Evolutionary conservation across 1,140 invertebrate species (phyloP).

Genomic region (Brachionus plicatilis): DNA sequence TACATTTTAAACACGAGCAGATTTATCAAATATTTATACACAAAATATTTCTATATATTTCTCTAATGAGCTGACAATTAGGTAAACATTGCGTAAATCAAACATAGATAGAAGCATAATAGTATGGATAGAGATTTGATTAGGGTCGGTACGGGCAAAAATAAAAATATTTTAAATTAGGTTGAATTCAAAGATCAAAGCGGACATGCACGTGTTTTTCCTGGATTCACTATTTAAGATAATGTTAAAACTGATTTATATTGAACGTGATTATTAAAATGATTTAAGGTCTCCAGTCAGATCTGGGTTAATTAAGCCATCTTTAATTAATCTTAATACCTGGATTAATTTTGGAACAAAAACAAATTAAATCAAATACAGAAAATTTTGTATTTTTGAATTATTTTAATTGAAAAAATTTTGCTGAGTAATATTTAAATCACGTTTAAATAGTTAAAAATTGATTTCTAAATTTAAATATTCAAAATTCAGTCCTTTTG

Average conservation of each 20-base stretch:
- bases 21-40: slow-evolving; percentile 21
- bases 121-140: not conserved
- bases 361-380: not conserved
- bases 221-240: not conserved
- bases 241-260: not conserved
- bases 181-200: not conserved
- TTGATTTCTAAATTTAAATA: not conserved
- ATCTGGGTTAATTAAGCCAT: not conserved
- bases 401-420: not conserved
- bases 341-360: not conserved
- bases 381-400: not conserved
- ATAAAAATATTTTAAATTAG: not conserved
- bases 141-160: not conserved
- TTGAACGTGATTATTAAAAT: not conserved
- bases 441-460: too few relatives aligned
- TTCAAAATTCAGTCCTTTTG: not conserved
- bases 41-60: slow-evolving; percentile 3
- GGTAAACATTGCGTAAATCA: slow-evolving; percentile 10
- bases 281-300: not conserved
- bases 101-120: not conserved
- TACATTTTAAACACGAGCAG: not conserved
- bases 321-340: not conserved
- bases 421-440: not conserved
- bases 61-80: slow-evolving; percentile 30
- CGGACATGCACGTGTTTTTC: not conserved